Percentiles rank a stretch among this genome's conserved stretches.
phyloP scores from a whole-genome alignment of 2,888 invertebrate genomes.

The Calameuta filiformis region DNA sequence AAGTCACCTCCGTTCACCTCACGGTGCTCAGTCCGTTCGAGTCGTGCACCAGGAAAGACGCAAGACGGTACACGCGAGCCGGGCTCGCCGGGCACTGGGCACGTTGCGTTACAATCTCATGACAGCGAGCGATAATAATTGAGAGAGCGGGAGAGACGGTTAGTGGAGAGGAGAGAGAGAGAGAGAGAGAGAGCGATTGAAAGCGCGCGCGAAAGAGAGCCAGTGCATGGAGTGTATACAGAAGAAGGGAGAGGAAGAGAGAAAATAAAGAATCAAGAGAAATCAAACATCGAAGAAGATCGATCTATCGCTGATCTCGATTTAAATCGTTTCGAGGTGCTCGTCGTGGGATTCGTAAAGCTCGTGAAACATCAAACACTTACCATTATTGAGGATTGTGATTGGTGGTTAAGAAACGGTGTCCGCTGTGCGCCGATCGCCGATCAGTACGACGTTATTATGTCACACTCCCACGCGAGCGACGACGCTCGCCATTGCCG shows the following conservation, averaged over 20 bases:
- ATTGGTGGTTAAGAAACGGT: constrained; percentile 10
- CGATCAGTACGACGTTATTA: constrained; percentile 46
- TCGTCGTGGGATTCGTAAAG: neutral
- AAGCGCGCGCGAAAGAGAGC: constrained; percentile 2
- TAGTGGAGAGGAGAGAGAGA: constrained; percentile 14
- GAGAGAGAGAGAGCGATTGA: constrained; percentile 14
- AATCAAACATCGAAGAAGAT: neutral
- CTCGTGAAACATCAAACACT: neutral
- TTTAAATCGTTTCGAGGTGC: neutral
- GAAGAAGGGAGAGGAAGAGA: constrained; percentile 17
- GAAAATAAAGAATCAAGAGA: neutral
- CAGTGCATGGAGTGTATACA: neutral
- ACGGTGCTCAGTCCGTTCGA: constrained; percentile 52
- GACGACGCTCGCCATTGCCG: constrained; percentile 45
- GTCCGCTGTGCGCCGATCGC: constrained; percentile 22
- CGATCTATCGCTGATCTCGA: neutral
- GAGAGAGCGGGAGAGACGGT: constrained; percentile 20
- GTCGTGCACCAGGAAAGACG: constrained; percentile 54
- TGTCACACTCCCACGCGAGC: constrained; percentile 63
- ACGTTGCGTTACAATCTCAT: constrained; percentile 11
- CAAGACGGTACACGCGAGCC: constrained; percentile 36
- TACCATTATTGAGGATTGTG: constrained; percentile 1
- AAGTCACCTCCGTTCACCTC: constrained; percentile 63
- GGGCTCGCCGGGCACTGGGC: constrained; percentile 33
- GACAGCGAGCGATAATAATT: constrained; percentile 1